Evolutionary conservation across 2,888 invertebrate genomes (phyloP).

Genomic region (Drosophila pseudotakahashii): DNA sequence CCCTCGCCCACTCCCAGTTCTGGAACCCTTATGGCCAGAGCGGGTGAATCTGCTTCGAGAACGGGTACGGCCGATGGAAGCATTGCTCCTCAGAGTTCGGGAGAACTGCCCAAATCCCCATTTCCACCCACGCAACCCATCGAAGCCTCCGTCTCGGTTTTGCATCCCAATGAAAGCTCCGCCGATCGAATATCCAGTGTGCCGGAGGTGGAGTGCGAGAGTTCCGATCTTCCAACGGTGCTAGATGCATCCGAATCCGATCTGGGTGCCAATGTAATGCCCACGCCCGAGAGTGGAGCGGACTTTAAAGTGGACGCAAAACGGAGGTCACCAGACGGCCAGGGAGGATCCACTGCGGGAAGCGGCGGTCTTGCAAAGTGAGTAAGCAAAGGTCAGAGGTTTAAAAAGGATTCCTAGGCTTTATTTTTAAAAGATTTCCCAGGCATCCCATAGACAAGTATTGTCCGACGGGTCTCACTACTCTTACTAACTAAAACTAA

Average conservation of each 20-base stretch:
- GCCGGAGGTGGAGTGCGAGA: slow-evolving; percentile 87
- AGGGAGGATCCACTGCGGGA: slow-evolving; percentile 78
- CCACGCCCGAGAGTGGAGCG: slow-evolving; percentile 47
- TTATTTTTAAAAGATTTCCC: too few species aligned
- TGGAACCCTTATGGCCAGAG: slow-evolving; percentile 68
- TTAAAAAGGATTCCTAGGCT: neutral
- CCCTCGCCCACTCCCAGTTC: slow-evolving; percentile 76
- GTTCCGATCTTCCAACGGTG: slow-evolving; percentile 85
- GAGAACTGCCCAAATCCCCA: slow-evolving; percentile 76
- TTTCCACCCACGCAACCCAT: slow-evolving; percentile 82
- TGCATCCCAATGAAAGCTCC: slow-evolving; percentile 66
- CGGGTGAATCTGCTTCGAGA: slow-evolving; percentile 65
- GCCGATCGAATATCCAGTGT: slow-evolving; percentile 85
- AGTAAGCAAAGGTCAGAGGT: neutral
- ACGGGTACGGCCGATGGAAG: slow-evolving; percentile 73
- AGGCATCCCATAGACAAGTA: too few species aligned
- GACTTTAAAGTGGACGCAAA: slow-evolving; percentile 76
- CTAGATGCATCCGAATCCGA: slow-evolving; percentile 25
- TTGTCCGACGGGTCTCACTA: too few species aligned
- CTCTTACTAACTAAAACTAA: neutral
- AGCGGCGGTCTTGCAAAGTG: slow-evolving; percentile 62
- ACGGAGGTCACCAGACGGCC: slow-evolving; percentile 80
- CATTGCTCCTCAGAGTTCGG: slow-evolving; percentile 48
- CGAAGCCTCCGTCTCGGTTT: slow-evolving; percentile 83
- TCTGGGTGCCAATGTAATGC: slow-evolving; percentile 33